A percentile compares a stretch with the other conserved stretches of the same genome.
Evolutionary conservation across 1,140 invertebrate genomes (phyloP).

Genomic region (Drosophila aff.): DNA sequence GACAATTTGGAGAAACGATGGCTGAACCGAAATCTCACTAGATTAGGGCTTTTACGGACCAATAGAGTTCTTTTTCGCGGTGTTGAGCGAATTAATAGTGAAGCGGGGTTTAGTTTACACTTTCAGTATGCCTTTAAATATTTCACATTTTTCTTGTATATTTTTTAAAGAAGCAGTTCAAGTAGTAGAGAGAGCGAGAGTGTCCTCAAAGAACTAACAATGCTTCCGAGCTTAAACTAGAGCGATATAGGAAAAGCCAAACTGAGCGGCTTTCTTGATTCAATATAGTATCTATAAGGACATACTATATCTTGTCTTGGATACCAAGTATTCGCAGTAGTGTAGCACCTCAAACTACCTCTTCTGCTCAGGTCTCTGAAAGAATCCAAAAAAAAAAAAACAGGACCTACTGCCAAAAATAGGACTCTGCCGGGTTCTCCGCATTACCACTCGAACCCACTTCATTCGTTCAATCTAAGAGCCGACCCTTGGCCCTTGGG

Average conservation of each 20-base stretch:
- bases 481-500: background rate
- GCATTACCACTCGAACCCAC: slow-evolving; percentile 1
- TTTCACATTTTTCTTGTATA: too few relatives aligned
- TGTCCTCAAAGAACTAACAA: too few relatives aligned
- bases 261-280: too few relatives aligned
- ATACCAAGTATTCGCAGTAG: background rate
- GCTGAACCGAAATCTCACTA: slow-evolving; percentile 13
- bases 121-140: background rate
- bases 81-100: background rate
- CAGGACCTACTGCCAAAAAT: too few relatives aligned
- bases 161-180: too few relatives aligned
- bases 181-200: too few relatives aligned
- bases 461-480: slow-evolving; percentile 22
- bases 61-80: background rate
- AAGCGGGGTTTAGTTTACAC: too few relatives aligned
- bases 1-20: background rate
- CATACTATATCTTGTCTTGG: background rate
- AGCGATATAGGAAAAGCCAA: too few relatives aligned
- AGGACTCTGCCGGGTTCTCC: too few relatives aligned
- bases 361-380: background rate
- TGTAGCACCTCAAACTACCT: background rate
- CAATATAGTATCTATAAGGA: background rate
- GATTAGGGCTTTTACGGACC: background rate
- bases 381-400: background rate
- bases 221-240: too few relatives aligned